Conservation (phyloP, 2,888 invertebrate genomes). For the Drosophila crucigera region DNA sequence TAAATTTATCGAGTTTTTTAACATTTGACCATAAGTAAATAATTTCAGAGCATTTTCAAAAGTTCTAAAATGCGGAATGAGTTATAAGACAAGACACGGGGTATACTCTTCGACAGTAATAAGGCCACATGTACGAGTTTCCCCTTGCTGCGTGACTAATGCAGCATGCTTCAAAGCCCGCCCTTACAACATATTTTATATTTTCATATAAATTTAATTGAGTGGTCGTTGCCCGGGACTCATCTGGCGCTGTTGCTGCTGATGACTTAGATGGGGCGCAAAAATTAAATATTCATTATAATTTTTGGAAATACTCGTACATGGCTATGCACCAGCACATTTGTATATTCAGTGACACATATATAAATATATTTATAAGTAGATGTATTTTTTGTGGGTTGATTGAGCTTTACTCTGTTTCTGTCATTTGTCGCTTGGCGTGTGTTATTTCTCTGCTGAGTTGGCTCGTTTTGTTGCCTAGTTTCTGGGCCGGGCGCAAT, state of each 20-base stretch:
- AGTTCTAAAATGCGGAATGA: neutral
- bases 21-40: neutral
- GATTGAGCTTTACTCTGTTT: slow-evolving; percentile 44
- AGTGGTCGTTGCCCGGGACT: slow-evolving; percentile 64
- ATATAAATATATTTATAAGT: neutral
- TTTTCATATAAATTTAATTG: slow-evolving; percentile 78
- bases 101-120: slow-evolving; percentile 1
- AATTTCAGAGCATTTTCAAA: neutral
- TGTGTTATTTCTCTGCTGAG: slow-evolving; percentile 55
- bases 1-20: too few relatives aligned
- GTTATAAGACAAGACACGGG: slow-evolving; percentile 1
- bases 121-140: neutral
- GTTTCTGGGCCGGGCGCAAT: slow-evolving; percentile 42
- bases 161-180: slow-evolving; percentile 19
- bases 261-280: slow-evolving; percentile 36
- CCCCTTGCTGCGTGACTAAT: slow-evolving; percentile 2
- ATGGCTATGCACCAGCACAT: neutral
- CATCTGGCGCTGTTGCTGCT: slow-evolving; percentile 50
- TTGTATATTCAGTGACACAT: neutral
- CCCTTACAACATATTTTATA: slow-evolving; percentile 32
- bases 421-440: slow-evolving; percentile 21
- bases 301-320: slow-evolving; percentile 40
- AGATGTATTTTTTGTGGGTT: slow-evolving; percentile 37
- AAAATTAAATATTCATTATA: slow-evolving; percentile 71
- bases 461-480: slow-evolving; percentile 59